Evolutionary conservation across 1,140 invertebrate species (phyloP).

Genomic region (Limonius californicus): DNA sequence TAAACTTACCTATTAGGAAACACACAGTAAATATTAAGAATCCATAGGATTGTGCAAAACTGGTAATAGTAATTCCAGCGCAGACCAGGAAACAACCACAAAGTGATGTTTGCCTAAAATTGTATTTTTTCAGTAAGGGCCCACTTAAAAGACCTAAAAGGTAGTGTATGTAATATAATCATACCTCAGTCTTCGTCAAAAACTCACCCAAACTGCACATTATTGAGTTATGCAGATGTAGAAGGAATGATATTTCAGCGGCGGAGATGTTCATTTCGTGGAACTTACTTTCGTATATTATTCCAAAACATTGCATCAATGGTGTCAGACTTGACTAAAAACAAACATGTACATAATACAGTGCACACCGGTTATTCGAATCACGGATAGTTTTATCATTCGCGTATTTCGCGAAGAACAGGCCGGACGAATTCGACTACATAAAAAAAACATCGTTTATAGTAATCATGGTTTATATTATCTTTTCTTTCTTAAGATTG

Average conservation of each 20-base stretch:
- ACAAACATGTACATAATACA: no score
- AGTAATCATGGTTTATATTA: no score
- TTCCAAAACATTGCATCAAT: slow-evolving; percentile 40
- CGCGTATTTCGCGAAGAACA: no score
- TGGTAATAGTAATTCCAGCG: slow-evolving; percentile 37
- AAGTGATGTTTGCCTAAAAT: slow-evolving; percentile 35
- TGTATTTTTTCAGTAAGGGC: slow-evolving; percentile 41
- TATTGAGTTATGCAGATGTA: slow-evolving; percentile 39
- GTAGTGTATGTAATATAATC: not conserved
- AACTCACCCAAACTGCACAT: slow-evolving; percentile 36
- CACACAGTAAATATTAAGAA: slow-evolving; percentile 38
- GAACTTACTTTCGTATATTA: slow-evolving; percentile 40
- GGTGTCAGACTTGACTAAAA: slow-evolving; percentile 34
- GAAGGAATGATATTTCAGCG: slow-evolving; percentile 39
- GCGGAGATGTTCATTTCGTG: slow-evolving; percentile 31
- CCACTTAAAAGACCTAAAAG: slow-evolving; percentile 42
- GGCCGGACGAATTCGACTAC: no score
- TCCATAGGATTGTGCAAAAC: slow-evolving; percentile 37
- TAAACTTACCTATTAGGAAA: slow-evolving; percentile 40
- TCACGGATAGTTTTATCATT: no score
- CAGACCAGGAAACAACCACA: slow-evolving; percentile 35
- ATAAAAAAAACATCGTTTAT: no score
- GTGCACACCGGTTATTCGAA: no score
- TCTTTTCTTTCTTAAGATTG: no score
- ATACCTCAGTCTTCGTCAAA: not conserved